Conservation (phyloP, 2,888 invertebrate genomes). For the Lepidochitona cinerea region DNA sequence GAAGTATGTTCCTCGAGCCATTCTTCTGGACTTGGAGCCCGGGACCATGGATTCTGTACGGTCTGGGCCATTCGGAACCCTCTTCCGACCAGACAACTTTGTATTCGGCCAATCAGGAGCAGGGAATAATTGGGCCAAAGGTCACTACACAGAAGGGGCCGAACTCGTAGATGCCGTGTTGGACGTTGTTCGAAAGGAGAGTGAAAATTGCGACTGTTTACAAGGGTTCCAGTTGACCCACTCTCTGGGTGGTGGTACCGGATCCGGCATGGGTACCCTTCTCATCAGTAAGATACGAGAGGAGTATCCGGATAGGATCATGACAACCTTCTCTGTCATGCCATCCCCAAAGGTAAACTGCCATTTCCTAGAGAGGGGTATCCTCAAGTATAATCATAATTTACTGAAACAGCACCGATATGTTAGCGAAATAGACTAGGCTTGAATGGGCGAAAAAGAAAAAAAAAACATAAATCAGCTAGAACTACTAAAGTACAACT, state of each 20-base stretch:
- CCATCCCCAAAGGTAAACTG: conserved; percentile 85
- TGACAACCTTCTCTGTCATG: conserved; percentile 97
- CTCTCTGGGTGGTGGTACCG: conserved; percentile 55
- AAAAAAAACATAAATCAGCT: too few species aligned
- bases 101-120: conserved; percentile 76
- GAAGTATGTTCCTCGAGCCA: conserved; percentile 93
- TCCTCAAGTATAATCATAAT: background rate
- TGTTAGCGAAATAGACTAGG: too few species aligned
- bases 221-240: conserved; percentile 56
- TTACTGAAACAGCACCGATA: background rate
- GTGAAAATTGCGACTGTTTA: conserved; percentile 38
- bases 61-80: conserved; percentile 91
- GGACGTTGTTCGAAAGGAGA: conserved; percentile 35
- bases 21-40: conserved; percentile 93
- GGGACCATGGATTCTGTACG: conserved; percentile 97
- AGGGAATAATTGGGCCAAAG: conserved; percentile 38
- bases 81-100: conserved; percentile 96
- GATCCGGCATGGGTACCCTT: conserved; percentile 54
- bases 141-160: conserved; percentile 35
- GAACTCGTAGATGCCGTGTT: conserved; percentile 33
- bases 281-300: conserved; percentile 56
- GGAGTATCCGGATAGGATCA: conserved; percentile 71
- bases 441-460: too few species aligned
- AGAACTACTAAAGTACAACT: too few species aligned
- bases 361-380: background rate